Conservation (phyloP, 2,113 vertebrate species). For the Jacana jacana region DNA sequence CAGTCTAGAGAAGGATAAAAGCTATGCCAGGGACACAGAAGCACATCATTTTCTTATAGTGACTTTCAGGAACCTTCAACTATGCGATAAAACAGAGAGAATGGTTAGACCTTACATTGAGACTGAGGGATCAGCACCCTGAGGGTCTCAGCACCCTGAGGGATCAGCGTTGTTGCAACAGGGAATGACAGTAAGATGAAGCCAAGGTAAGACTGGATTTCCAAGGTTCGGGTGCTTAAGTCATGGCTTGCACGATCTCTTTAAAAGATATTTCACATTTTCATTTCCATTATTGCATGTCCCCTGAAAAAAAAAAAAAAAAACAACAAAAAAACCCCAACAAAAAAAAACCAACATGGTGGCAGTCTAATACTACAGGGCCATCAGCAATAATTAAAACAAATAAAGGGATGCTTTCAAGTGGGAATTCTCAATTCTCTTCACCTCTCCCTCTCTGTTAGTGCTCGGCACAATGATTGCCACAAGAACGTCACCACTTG, state of each 20-base stretch:
- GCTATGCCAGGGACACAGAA: neutral
- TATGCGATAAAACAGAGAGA: neutral
- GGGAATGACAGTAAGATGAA: neutral
- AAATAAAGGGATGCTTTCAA: neutral
- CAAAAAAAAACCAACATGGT: neutral
- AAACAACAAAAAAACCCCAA: too few relatives aligned
- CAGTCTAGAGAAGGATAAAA: neutral
- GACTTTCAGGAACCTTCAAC: neutral
- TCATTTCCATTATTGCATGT: neutral
- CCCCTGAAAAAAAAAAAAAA: neutral
- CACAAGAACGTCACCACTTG: neutral
- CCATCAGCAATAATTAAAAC: neutral
- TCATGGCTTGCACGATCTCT: neutral
- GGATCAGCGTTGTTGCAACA: neutral
- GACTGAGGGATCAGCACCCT: neutral
- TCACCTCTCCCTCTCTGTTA: neutral
- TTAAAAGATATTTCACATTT: neutral
- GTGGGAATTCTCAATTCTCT: neutral
- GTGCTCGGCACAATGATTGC: neutral
- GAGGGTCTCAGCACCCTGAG: too few relatives aligned
- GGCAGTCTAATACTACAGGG: neutral
- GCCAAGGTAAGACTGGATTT: neutral
- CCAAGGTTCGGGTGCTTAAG: neutral
- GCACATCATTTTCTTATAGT: neutral
- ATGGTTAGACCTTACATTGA: fast-evolving